Evolutionary conservation across 2,888 invertebrate genomes (phyloP).

Genomic region (Eilema caniola): DNA sequence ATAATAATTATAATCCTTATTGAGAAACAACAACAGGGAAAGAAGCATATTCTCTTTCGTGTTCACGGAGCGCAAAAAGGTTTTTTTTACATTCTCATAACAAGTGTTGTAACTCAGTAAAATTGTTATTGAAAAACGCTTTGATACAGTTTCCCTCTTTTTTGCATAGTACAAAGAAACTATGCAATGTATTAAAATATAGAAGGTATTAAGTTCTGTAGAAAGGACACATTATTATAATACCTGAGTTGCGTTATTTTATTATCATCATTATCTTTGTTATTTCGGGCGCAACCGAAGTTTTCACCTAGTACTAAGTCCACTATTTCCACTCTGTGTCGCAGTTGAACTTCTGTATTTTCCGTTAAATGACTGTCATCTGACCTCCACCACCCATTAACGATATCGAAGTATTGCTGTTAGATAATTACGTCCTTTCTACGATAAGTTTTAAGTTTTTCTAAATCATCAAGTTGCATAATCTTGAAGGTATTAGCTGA

Average conservation of each 20-base stretch:
- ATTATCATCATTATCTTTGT: too few relatives aligned
- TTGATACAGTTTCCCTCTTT: background rate
- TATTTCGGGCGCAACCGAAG: too few relatives aligned
- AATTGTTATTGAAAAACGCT: background rate
- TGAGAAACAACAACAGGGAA: background rate
- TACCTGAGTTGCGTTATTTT: too few relatives aligned
- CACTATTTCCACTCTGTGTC: too few relatives aligned
- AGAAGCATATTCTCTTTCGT: background rate
- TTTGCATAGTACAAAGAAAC: background rate
- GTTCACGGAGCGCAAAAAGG: background rate
- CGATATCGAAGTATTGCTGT: too few relatives aligned
- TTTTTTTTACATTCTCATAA: background rate
- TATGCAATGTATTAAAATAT: background rate
- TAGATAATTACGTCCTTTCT: too few relatives aligned
- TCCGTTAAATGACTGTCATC: too few relatives aligned
- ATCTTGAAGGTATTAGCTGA: background rate
- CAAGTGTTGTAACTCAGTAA: slow-evolving; percentile 1
- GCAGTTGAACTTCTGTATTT: too few relatives aligned
- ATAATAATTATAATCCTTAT: background rate
- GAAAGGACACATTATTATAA: background rate
- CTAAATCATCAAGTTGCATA: background rate
- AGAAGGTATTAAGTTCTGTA: background rate
- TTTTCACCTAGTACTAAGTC: too few relatives aligned
- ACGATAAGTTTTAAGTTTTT: too few relatives aligned
- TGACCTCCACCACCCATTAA: too few relatives aligned